These are phyloP conservation scores for western clawed frog (Xenopus tropicalis) DNA, from an alignment of 2,113 vertebrate species.

Conservation along the genomic window DNA sequence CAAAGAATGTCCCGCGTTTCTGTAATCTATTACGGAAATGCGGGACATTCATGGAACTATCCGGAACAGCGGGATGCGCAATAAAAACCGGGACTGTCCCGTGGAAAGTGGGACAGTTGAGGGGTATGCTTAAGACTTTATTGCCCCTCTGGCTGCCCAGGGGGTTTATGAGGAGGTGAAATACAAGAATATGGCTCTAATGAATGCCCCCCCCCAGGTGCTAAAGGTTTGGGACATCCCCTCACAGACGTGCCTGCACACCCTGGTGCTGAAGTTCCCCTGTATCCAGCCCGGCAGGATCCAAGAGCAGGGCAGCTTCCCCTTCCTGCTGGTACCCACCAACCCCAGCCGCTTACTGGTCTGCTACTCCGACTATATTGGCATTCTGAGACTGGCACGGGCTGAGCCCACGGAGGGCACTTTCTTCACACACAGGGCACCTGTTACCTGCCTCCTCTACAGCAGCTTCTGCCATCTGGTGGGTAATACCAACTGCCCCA, in stretches of 20 bases:
- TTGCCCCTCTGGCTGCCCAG: no score
- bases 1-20: no score
- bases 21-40: no score
- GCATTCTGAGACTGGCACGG: conserved; percentile 46
- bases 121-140: no score
- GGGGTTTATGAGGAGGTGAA: no score
- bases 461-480: conserved; percentile 49
- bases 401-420: neutral
- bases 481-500: neutral
- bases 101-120: no score
- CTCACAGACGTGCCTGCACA: conserved; percentile 56
- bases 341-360: conserved; percentile 46
- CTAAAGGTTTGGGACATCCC: conserved; percentile 57
- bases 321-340: conserved; percentile 46
- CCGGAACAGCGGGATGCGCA: no score
- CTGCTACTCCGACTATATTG: conserved; percentile 51
- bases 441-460: conserved; percentile 49
- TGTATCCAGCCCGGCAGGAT: conserved; percentile 44
- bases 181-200: no score
- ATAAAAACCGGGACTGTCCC: no score
- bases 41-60: no score
- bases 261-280: conserved; percentile 50
- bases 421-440: neutral
- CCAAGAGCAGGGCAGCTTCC: conserved; percentile 56
- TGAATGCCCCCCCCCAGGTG: conserved; percentile 44